Evolutionary conservation across 2,797 vertebrate species (phyloP).

Genomic region (Picus viridis): DNA sequence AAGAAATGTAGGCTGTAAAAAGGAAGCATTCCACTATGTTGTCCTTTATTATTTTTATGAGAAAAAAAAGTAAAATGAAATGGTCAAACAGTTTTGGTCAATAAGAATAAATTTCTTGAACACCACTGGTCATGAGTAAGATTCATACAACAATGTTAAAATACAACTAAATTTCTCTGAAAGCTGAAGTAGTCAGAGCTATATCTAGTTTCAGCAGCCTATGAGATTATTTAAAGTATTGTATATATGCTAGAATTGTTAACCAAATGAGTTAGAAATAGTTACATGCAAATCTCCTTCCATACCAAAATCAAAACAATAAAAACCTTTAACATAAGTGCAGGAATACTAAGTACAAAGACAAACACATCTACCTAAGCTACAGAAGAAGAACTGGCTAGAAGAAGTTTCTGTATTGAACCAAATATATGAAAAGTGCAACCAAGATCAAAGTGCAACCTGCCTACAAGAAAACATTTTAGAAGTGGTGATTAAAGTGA

Average conservation of each 20-base stretch:
- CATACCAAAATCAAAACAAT: not conserved
- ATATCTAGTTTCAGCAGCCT: not conserved
- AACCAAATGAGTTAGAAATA: not conserved
- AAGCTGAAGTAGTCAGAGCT: not conserved
- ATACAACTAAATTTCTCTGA: not conserved
- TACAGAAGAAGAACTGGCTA: no score
- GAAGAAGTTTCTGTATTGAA: not conserved
- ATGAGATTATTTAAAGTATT: not conserved
- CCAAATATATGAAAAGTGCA: not conserved
- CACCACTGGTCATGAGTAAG: not conserved
- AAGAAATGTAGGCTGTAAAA: not conserved
- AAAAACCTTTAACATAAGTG: not conserved
- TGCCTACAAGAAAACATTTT: not conserved
- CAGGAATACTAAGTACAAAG: not conserved
- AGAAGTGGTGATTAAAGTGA: not conserved
- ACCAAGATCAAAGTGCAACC: not conserved
- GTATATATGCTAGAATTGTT: not conserved
- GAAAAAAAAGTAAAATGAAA: not conserved
- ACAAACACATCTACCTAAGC: not conserved
- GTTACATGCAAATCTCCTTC: not conserved
- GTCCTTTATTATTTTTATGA: not conserved
- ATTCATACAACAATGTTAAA: not conserved
- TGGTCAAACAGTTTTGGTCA: not conserved
- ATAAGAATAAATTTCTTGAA: not conserved
- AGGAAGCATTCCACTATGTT: not conserved